phyloP scores from a whole-genome alignment of 1,140 invertebrate species.

The Vanessa atalanta region DNA sequence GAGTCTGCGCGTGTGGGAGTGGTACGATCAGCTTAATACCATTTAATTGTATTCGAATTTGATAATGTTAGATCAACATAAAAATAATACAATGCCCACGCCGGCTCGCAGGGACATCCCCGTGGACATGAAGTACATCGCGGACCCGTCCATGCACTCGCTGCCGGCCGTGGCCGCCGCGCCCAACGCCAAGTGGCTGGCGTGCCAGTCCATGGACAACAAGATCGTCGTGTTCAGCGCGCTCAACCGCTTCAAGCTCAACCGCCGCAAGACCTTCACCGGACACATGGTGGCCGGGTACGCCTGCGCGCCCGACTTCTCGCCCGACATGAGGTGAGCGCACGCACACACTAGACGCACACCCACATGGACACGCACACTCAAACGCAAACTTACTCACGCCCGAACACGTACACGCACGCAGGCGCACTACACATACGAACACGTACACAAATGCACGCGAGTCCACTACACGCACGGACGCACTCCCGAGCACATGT shows the following conservation, averaged over 20 bases:
- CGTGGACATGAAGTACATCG: slow-evolving; percentile 99
- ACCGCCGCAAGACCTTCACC: slow-evolving; percentile 98
- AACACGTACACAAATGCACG: too few species aligned
- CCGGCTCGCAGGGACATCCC: slow-evolving; percentile 98
- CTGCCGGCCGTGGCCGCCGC: slow-evolving; percentile 97
- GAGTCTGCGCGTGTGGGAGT: slow-evolving; percentile 99
- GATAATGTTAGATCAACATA: too few species aligned
- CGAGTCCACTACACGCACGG: too few species aligned
- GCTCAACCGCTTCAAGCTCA: slow-evolving; percentile 96
- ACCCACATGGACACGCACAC: background rate
- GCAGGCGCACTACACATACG: background rate
- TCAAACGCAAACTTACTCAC: background rate
- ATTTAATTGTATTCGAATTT: too few species aligned
- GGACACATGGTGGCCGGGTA: slow-evolving; percentile 99
- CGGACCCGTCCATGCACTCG: slow-evolving; percentile 99
- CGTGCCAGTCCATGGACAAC: slow-evolving; percentile 99
- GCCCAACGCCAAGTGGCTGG: slow-evolving; percentile 99
- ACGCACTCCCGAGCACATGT: too few species aligned
- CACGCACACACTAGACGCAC: background rate
- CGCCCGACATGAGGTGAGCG: slow-evolving; percentile 97
- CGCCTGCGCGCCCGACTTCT: slow-evolving; percentile 98
- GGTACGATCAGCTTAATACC: slow-evolving; percentile 81
- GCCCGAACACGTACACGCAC: background rate
- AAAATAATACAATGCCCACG: too few species aligned
- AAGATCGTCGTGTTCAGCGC: slow-evolving; percentile 98